These are phyloP conservation scores for Philopotamus ludificatus DNA, from an alignment of 1,140 invertebrate genomes.

Conservation along the genomic window DNA sequence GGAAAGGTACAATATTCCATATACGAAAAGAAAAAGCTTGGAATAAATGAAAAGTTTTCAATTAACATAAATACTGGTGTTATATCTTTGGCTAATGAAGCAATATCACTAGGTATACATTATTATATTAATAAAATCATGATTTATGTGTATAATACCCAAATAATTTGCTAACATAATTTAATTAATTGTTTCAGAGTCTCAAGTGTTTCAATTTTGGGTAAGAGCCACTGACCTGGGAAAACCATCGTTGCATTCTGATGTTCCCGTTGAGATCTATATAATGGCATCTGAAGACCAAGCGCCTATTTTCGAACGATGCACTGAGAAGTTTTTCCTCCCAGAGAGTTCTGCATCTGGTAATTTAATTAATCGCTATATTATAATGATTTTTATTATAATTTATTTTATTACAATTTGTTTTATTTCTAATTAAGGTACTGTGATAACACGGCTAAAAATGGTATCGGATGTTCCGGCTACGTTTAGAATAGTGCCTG, in stretches of 20 bases:
- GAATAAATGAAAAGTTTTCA: constrained; percentile 63
- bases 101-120: constrained; percentile 57
- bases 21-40: constrained; percentile 63
- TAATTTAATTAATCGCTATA: constrained; percentile 39
- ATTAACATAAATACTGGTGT: constrained; percentile 70
- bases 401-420: neutral
- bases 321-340: constrained; percentile 74
- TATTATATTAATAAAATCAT: constrained; percentile 19
- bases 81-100: constrained; percentile 62
- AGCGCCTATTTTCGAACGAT: constrained; percentile 71
- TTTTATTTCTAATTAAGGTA: constrained; percentile 48
- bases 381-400: neutral
- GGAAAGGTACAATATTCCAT: constrained; percentile 72
- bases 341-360: constrained; percentile 72
- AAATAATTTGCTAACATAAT: constrained; percentile 9
- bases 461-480: constrained; percentile 52
- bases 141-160: neutral
- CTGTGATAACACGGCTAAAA: constrained; percentile 64
- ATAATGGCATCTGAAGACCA: constrained; percentile 68
- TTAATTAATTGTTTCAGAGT: constrained; percentile 58
- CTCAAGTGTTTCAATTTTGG: constrained; percentile 85
- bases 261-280: constrained; percentile 77
- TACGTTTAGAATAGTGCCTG: constrained; percentile 66
- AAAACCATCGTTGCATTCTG: constrained; percentile 64
- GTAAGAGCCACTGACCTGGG: constrained; percentile 81